phyloP scores from a whole-genome alignment of 30 jellyfish, hydroid and myxozoan species.

The Clytia hemisphaerica region DNA sequence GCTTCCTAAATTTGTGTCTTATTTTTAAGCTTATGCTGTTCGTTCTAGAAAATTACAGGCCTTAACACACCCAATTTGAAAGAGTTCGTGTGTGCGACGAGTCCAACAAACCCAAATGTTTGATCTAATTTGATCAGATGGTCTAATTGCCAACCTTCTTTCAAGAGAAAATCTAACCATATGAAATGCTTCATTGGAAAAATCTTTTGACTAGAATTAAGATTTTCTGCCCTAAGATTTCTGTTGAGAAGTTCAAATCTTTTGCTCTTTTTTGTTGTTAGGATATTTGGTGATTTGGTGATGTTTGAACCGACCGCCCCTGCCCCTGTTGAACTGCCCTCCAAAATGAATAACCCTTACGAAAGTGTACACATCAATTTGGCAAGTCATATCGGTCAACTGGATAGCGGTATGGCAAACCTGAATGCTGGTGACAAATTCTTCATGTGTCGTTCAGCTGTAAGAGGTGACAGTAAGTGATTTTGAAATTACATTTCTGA shows the following conservation, averaged over 20 bases:
- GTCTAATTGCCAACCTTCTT: too few relatives aligned
- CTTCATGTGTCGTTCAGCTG: slow-evolving; percentile 81
- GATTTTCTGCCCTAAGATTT: neutral
- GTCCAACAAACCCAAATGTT: too few relatives aligned
- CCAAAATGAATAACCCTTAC: slow-evolving; percentile 34
- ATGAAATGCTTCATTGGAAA: too few relatives aligned
- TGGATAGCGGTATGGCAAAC: slow-evolving; percentile 10
- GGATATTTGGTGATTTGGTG: slow-evolving; percentile 68
- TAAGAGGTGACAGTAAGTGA: slow-evolving; percentile 42
- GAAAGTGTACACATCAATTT: slow-evolving; percentile 76
- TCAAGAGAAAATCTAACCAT: too few relatives aligned
- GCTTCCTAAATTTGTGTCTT: neutral
- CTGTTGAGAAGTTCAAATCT: neutral
- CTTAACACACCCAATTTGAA: too few relatives aligned
- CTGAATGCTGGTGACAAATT: slow-evolving; percentile 45
- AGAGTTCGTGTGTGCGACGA: too few relatives aligned
- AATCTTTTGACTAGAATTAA: too few relatives aligned
- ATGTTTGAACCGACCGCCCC: slow-evolving; percentile 97
- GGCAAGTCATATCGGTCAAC: slow-evolving; percentile 79
- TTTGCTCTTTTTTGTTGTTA: neutral
- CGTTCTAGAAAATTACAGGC: too few relatives aligned
- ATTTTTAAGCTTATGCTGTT: neutral
- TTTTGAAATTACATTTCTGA: neutral
- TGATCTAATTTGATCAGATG: too few relatives aligned
- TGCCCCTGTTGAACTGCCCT: slow-evolving; percentile 56